phyloP scores from a whole-genome alignment of 2,888 invertebrate genomes.

The Leistus spinibarbis region DNA sequence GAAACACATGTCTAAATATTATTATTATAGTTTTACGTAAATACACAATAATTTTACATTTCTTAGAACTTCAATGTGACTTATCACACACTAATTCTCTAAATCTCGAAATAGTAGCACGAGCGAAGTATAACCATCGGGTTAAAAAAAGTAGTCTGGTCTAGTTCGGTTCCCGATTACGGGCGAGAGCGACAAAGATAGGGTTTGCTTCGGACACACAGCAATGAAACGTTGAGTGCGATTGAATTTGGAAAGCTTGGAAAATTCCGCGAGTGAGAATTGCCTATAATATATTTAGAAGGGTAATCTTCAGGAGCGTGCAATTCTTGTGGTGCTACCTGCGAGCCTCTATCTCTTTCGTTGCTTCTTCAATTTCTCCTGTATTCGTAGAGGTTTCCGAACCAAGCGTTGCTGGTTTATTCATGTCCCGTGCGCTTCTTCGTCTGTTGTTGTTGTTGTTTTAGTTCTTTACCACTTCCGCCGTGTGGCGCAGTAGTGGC shows the following conservation, averaged over 20 bases:
- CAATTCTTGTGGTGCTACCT: slow-evolving; percentile 1
- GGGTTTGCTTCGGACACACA: slow-evolving; percentile 37
- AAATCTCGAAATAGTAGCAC: too few species aligned
- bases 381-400: not conserved
- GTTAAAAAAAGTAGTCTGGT: not conserved
- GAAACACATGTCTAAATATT: too few species aligned
- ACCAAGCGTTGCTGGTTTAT: slow-evolving; percentile 12
- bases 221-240: slow-evolving; percentile 38
- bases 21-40: too few species aligned
- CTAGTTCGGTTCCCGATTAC: not conserved
- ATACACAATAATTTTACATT: too few species aligned
- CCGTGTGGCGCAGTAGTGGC: not conserved
- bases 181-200: not conserved
- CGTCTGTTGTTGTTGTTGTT: slow-evolving; percentile 11
- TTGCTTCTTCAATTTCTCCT: not conserved
- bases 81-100: too few species aligned
- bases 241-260: slow-evolving; percentile 52
- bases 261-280: slow-evolving; percentile 49
- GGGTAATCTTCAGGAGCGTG: slow-evolving; percentile 49
- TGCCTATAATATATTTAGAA: slow-evolving; percentile 55
- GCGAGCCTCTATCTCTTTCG: not conserved
- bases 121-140: not conserved
- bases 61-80: too few species aligned
- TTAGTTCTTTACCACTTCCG: slow-evolving; percentile 24
- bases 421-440: slow-evolving; percentile 5